Conservation (phyloP, 2,113 vertebrate species). For the Bambusicola thoracicus region DNA sequence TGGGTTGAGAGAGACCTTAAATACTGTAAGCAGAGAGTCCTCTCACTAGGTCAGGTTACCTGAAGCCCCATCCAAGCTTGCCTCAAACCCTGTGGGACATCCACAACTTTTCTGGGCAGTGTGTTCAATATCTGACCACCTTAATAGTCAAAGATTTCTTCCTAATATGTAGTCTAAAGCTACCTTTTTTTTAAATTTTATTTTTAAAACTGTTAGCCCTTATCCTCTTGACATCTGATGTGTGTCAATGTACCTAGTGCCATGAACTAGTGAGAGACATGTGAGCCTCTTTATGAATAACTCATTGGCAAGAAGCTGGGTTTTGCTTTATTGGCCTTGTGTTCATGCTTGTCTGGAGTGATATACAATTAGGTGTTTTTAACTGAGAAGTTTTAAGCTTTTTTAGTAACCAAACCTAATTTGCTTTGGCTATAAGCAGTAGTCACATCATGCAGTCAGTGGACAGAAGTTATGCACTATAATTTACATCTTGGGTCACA, state of each 20-base stretch:
- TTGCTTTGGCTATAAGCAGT: background rate
- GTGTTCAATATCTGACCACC: background rate
- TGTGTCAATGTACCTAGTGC: background rate
- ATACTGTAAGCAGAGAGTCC: background rate
- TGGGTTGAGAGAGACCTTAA: background rate
- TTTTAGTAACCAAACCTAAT: background rate
- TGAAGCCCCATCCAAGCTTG: background rate
- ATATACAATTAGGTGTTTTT: background rate
- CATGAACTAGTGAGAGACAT: background rate
- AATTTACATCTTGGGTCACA: background rate
- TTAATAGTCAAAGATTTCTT: background rate
- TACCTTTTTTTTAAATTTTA: background rate
- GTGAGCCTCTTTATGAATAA: background rate
- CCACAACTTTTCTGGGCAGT: background rate
- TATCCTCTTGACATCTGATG: background rate
- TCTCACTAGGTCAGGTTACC: background rate
- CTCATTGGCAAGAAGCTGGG: background rate
- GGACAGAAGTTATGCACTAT: background rate
- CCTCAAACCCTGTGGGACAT: background rate
- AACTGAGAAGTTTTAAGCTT: background rate
- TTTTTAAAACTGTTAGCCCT: background rate
- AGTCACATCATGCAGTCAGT: background rate
- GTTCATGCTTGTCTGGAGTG: constrained; percentile 14
- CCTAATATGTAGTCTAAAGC: background rate
- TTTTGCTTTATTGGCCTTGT: constrained; percentile 26